Percentiles rank a stretch among this genome's conserved stretches.
Conservation (phyloP, 2,113 vertebrate genomes). For the Galemys pyrenaicus region DNA sequence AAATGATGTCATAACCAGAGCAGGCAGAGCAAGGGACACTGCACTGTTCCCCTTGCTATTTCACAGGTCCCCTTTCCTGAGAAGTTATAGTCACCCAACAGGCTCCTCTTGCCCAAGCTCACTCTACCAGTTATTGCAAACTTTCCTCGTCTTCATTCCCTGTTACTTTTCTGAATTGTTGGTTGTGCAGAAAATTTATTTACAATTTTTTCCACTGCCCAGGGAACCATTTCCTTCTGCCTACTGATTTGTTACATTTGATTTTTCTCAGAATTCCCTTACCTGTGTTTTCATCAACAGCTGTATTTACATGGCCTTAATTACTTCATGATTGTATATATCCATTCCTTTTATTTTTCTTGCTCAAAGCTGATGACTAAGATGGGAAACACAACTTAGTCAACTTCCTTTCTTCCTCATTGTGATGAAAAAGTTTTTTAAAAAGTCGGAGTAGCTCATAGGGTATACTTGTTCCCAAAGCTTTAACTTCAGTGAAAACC, state of each 20-base stretch:
- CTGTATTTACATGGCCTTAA: conserved; percentile 54
- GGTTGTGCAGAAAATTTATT: conserved; percentile 31
- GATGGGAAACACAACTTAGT: neutral
- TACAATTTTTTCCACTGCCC: neutral
- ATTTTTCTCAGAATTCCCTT: conserved; percentile 61
- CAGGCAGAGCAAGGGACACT: neutral
- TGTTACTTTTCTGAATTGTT: conserved; percentile 26
- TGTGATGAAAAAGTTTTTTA: neutral
- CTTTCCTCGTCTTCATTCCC: neutral
- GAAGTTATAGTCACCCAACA: neutral
- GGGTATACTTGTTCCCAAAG: neutral
- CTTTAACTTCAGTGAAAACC: neutral
- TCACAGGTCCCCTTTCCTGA: neutral
- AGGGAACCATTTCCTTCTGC: neutral
- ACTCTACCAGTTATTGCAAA: neutral
- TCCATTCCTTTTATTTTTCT: conserved; percentile 14
- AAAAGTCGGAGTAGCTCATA: neutral
- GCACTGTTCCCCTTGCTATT: neutral
- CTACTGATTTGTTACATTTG: conserved; percentile 29
- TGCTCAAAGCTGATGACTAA: conserved; percentile 25
- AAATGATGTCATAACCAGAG: neutral
- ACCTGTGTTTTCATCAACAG: conserved; percentile 54
- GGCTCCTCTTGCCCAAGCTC: neutral
- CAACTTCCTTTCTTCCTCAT: neutral
- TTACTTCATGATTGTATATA: conserved; percentile 39